phyloP scores from a whole-genome alignment of 92 coral and sea anemone genomes.

The Micromussa lordhowensis region DNA sequence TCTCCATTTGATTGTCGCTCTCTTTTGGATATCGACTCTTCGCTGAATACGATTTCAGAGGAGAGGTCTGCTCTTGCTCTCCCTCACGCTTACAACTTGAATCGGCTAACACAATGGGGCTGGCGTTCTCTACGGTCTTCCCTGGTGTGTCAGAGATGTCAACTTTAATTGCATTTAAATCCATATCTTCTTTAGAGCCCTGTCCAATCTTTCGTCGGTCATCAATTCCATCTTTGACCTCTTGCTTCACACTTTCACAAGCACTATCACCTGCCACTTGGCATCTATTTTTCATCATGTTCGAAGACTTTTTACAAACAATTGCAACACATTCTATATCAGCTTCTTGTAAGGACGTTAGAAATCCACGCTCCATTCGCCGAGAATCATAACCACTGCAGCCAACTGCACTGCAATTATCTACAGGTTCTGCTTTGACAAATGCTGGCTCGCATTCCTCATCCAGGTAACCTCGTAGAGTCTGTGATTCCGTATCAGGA shows the following conservation, averaged over 20 bases:
- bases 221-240: background rate
- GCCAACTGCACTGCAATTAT: background rate
- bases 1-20: background rate
- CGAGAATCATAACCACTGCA: background rate
- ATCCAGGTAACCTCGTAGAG: slow-evolving; percentile 21
- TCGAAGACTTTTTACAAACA: slow-evolving; percentile 32
- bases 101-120: background rate
- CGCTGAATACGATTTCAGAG: background rate
- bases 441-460: background rate
- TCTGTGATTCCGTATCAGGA: slow-evolving; percentile 49
- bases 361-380: slow-evolving; percentile 18
- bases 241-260: background rate
- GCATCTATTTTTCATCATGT: background rate
- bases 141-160: background rate
- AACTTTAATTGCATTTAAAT: background rate
- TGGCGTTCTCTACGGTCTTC: background rate
- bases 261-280: background rate
- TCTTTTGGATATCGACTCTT: background rate
- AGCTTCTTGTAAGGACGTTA: slow-evolving; percentile 33
- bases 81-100: background rate
- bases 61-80: background rate
- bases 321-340: slow-evolving; percentile 39
- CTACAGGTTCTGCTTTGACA: background rate
- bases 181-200: background rate
- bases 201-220: background rate